These are phyloP conservation scores for Drosophila setosimentum DNA, from an alignment of 2,888 invertebrate species.

Conservation along the genomic window DNA sequence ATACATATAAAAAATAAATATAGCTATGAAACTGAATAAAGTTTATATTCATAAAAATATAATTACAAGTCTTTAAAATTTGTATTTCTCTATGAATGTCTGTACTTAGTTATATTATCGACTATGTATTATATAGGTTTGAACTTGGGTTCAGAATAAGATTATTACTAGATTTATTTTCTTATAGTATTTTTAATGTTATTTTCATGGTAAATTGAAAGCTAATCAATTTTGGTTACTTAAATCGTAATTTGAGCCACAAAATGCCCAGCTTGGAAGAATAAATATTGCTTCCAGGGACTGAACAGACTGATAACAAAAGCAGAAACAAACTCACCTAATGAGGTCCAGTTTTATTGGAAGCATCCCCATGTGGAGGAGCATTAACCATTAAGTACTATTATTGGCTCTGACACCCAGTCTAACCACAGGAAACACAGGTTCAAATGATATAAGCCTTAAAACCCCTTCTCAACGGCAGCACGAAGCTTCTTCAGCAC, in stretches of 20 bases:
- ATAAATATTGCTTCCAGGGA: no score
- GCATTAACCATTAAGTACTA: no score
- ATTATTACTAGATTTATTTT: neutral
- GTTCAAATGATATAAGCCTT: neutral
- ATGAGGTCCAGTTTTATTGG: neutral
- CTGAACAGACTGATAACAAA: no score
- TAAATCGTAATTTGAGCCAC: no score
- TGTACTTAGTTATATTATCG: no score
- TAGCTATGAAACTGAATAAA: constrained; percentile 72
- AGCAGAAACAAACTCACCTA: neutral
- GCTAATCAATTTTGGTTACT: no score
- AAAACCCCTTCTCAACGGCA: neutral
- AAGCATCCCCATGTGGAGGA: neutral
- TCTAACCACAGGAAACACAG: no score
- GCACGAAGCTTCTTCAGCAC: neutral
- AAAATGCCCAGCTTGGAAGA: no score
- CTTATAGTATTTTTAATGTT: neutral
- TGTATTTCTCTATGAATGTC: constrained; percentile 23
- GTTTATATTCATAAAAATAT: constrained; percentile 73
- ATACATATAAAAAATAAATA: constrained; percentile 58
- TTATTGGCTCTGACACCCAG: no score
- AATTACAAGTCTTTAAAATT: constrained; percentile 39
- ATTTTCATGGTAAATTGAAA: no score
- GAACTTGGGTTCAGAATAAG: neutral
- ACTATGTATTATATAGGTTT: no score